Evolutionary conservation across 2,113 vertebrate species (phyloP).

Genomic region (Echinops telfairi): DNA sequence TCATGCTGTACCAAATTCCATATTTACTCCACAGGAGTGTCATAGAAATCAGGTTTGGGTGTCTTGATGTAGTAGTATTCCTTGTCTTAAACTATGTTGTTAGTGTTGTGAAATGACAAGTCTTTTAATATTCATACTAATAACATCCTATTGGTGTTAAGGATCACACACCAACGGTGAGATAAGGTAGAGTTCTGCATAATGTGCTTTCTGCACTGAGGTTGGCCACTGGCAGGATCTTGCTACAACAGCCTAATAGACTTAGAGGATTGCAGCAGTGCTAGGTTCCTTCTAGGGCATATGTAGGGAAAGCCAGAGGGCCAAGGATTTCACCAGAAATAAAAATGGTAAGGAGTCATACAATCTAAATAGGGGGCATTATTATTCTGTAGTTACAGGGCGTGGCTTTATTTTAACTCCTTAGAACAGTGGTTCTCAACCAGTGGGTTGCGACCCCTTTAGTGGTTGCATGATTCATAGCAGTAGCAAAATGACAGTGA

Average conservation of each 20-base stretch:
- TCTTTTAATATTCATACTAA: not conserved
- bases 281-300: not conserved
- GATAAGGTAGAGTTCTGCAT: not conserved
- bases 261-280: not conserved
- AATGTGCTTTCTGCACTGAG: not conserved
- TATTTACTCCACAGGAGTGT: not conserved
- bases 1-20: not conserved
- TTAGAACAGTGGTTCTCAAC: not conserved
- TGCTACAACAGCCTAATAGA: not conserved
- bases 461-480: too few species aligned
- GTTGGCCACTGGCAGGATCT: not conserved
- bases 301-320: not conserved
- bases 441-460: too few species aligned
- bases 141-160: not conserved
- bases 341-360: not conserved
- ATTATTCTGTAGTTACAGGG: not conserved
- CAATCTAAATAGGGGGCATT: not conserved
- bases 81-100: constrained; percentile 1
- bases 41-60: not conserved
- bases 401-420: constrained; percentile 56
- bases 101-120: constrained; percentile 8
- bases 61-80: not conserved
- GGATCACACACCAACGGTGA: not conserved
- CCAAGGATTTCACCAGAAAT: not conserved
- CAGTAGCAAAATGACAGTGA: too few species aligned